Evolutionary conservation across 1,140 invertebrate species (phyloP).

Genomic region (Micrasema longulum): DNA sequence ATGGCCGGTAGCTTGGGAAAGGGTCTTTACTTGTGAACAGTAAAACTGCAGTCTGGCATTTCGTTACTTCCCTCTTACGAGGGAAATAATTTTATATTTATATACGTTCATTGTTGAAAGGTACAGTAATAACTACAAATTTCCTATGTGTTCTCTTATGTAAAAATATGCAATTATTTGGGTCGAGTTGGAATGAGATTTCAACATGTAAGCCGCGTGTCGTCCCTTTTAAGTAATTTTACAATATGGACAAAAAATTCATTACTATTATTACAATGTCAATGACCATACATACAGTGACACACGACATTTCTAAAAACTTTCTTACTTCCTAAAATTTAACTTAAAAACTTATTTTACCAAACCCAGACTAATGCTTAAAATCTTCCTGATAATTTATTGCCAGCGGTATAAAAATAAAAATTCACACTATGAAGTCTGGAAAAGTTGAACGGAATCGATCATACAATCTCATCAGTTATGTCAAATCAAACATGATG

Average conservation of each 20-base stretch:
- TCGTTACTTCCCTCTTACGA: slow-evolving; percentile 51
- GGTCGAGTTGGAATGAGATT: slow-evolving; percentile 55
- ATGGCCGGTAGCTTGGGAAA: not conserved
- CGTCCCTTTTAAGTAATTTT: slow-evolving; percentile 50
- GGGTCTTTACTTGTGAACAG: slow-evolving; percentile 33
- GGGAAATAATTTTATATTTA: slow-evolving; percentile 54
- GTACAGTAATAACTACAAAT: slow-evolving; percentile 55
- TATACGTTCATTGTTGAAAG: slow-evolving; percentile 54
- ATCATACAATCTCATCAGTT: slow-evolving; percentile 27
- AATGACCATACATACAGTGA: slow-evolving; percentile 53
- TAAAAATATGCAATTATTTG: slow-evolving; percentile 55
- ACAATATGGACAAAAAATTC: slow-evolving; percentile 54
- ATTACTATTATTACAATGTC: slow-evolving; percentile 53
- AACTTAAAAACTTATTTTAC: slow-evolving; percentile 53
- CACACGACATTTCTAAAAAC: slow-evolving; percentile 54
- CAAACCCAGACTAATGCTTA: slow-evolving; percentile 44
- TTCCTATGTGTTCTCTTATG: slow-evolving; percentile 54
- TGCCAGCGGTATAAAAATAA: slow-evolving; percentile 42
- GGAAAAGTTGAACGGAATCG: slow-evolving; percentile 35
- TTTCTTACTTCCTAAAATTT: slow-evolving; percentile 49
- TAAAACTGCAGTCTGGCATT: slow-evolving; percentile 51
- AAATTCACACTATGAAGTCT: slow-evolving; percentile 39
- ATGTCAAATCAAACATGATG: slow-evolving; percentile 38
- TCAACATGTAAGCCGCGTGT: slow-evolving; percentile 52
- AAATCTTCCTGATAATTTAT: slow-evolving; percentile 32